phyloP scores from a whole-genome alignment of 2,797 vertebrate species.

The Myiothlypis coronata region DNA sequence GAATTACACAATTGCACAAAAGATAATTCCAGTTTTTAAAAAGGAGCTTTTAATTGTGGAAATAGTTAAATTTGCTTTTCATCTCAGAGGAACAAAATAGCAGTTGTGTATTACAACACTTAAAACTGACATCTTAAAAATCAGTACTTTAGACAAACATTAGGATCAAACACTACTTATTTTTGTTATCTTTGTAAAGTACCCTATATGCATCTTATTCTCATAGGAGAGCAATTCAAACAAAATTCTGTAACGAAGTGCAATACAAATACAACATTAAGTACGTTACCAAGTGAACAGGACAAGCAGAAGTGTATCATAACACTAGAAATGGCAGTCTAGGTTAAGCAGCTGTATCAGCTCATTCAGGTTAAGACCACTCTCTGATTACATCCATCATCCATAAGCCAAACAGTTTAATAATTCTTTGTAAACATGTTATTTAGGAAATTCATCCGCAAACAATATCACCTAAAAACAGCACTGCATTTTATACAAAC shows the following conservation, averaged over 20 bases:
- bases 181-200: background rate
- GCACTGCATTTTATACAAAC: background rate
- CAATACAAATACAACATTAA: background rate
- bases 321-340: background rate
- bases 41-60: fast-evolving
- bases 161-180: background rate
- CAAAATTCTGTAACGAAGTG: background rate
- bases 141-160: background rate
- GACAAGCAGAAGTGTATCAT: background rate
- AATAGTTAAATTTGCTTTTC: background rate
- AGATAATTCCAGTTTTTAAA: background rate
- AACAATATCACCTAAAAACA: background rate
- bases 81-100: background rate
- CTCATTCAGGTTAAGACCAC: background rate
- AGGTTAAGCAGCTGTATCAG: background rate
- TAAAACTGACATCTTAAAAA: background rate
- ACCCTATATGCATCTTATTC: background rate
- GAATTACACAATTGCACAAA: background rate
- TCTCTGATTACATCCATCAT: background rate
- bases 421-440: background rate
- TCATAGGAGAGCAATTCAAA: background rate
- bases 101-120: background rate
- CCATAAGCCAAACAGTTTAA: background rate
- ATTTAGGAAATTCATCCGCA: background rate
- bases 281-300: background rate